Conservation (phyloP, 23 tunicate genomes). For the Halocynthia aurantium region DNA sequence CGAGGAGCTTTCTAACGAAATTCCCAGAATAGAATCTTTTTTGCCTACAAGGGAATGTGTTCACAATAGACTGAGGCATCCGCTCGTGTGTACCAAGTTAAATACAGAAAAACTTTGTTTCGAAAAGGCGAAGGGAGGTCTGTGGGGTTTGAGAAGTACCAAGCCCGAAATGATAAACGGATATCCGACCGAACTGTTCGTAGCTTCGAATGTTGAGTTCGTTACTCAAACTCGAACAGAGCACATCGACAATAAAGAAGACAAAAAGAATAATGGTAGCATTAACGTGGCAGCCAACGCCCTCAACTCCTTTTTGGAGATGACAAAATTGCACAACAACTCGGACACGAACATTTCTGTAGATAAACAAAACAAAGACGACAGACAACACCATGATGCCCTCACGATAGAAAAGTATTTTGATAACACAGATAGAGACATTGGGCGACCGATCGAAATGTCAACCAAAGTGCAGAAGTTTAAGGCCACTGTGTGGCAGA, state of each 20-base stretch:
- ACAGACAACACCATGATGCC: neutral
- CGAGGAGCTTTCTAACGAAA: slow-evolving; percentile 11
- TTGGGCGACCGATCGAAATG: slow-evolving; percentile 15
- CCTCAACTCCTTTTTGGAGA: neutral
- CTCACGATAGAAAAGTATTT: slow-evolving; percentile 16
- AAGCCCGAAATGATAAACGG: slow-evolving; percentile 4
- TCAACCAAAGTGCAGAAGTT: slow-evolving; percentile 20
- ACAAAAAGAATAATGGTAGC: neutral
- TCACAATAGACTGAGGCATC: slow-evolving; percentile 24
- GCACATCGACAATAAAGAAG: slow-evolving; percentile 14
- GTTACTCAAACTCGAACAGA: slow-evolving; percentile 10
- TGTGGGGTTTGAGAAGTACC: neutral
- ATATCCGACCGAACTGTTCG: neutral
- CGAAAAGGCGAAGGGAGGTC: neutral
- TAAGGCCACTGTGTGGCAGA: slow-evolving; percentile 19
- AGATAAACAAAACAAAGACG: neutral
- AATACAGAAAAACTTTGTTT: slow-evolving; percentile 10
- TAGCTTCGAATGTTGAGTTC: slow-evolving; percentile 10
- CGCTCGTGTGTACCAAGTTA: slow-evolving; percentile 2
- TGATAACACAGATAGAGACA: neutral
- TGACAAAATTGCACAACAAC: neutral
- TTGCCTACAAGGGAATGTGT: slow-evolving; percentile 1
- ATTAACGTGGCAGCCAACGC: neutral
- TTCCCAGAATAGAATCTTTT: neutral
- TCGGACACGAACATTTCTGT: neutral